phyloP scores from a whole-genome alignment of 2,113 vertebrate genomes.

The Campylomormyrus numenius region DNA sequence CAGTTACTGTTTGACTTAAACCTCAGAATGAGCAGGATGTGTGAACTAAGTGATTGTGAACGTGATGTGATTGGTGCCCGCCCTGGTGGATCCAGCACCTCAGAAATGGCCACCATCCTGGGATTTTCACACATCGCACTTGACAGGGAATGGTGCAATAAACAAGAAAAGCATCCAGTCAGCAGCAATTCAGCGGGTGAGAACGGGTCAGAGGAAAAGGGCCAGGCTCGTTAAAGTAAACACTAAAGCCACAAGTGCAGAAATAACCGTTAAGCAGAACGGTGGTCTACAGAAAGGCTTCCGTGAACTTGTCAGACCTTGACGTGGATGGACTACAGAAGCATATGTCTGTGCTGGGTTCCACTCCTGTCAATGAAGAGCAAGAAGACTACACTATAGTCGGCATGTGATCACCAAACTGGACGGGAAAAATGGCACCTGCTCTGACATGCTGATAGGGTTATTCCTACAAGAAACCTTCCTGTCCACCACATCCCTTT shows the following conservation, averaged over 20 bases:
- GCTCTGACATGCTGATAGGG: neutral
- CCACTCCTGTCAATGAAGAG: neutral
- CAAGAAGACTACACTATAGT: neutral
- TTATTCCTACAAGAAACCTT: neutral
- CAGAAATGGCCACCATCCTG: neutral
- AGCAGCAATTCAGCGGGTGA: neutral
- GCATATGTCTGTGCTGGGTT: neutral
- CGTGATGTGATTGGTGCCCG: neutral
- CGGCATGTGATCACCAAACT: neutral
- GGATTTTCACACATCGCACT: neutral
- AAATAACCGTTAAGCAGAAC: neutral
- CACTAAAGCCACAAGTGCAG: neutral
- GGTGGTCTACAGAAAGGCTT: neutral
- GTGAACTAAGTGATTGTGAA: neutral
- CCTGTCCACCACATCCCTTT: neutral
- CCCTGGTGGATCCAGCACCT: neutral
- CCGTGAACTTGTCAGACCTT: neutral
- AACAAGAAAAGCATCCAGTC: neutral
- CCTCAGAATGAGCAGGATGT: neutral
- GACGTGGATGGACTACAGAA: neutral
- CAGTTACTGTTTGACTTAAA: neutral
- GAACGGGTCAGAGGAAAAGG: neutral
- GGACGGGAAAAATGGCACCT: neutral
- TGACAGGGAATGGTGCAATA: neutral
- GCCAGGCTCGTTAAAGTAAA: neutral